Evolutionary conservation across 1,140 invertebrate genomes (phyloP).

Genomic region (Dendrolimus punctatus): DNA sequence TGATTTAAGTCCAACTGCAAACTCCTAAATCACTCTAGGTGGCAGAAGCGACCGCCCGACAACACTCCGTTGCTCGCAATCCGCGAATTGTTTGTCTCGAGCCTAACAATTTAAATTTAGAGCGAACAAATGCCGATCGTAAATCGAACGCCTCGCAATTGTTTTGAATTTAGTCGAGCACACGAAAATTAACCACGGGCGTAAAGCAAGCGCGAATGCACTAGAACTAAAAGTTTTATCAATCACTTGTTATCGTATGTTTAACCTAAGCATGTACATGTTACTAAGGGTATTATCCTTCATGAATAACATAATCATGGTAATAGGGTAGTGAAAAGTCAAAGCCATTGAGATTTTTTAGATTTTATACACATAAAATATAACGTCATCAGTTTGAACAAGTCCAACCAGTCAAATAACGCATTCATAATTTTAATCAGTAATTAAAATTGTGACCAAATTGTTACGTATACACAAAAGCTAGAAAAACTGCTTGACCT

Average conservation of each 20-base stretch:
- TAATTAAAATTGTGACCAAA: too few relatives aligned
- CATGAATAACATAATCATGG: too few relatives aligned
- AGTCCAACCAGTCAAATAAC: too few relatives aligned
- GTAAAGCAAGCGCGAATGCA: neutral
- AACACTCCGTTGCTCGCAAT: constrained; percentile 48
- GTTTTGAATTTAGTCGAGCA: constrained; percentile 52
- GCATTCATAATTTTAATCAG: too few relatives aligned
- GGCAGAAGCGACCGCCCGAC: constrained; percentile 41
- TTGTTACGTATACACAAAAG: too few relatives aligned
- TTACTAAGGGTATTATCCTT: too few relatives aligned
- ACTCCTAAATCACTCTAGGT: constrained; percentile 51
- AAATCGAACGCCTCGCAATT: constrained; percentile 59
- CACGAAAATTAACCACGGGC: constrained; percentile 40
- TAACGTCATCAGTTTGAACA: too few relatives aligned
- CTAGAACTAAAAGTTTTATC: constrained; percentile 36
- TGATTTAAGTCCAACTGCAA: constrained; percentile 41
- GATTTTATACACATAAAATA: too few relatives aligned
- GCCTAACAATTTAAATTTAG: constrained; percentile 68
- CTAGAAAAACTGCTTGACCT: too few relatives aligned
- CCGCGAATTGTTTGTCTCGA: constrained; percentile 64
- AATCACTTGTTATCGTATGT: constrained; percentile 19
- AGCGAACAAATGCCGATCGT: constrained; percentile 59
- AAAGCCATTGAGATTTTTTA: too few relatives aligned
- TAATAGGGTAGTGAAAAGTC: too few relatives aligned
- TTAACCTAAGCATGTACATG: too few relatives aligned